Base-by-base conservation (phyloP, 1,140 invertebrate genomes). In the Drosophila tsacasi region DNA sequence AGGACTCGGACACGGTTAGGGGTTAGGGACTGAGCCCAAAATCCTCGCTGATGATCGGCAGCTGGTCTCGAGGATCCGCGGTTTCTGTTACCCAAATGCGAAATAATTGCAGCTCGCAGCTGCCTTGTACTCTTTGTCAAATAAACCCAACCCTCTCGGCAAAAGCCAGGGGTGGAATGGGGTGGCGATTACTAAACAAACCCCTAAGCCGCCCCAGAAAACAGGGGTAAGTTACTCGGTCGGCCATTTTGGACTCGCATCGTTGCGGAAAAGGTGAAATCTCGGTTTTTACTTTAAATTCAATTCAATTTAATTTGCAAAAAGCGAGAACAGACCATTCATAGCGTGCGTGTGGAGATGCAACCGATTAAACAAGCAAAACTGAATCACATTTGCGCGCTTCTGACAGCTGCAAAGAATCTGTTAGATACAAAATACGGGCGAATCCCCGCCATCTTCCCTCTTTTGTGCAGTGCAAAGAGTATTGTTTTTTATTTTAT, bases 171-270 rank as follows among this genome's bases (percentile, higher is more conserved):
- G 74, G 71, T 76, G 42, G 60, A 52, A 67, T 44, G 58, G 75
- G 64, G 13, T 37, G 71, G 63, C 54, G 2, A 61, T 13, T 25
- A 37, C 75, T 50, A 75, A 76, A 76, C 59, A 50, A 81, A 87
- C 84, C 84, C 84, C 77, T 90, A 84, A 81, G 54, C 50, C 25
- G 40, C 25, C 35, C 32, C 54, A 57, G 35, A 60, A 13, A 68
- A 89, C 63, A 67, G 78, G 84, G 84, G 84, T 89, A 81, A 90
- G 74, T 66, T 72, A 15, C 40, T 50, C n/a, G 40, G 42, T 61
- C 84, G 81, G 84, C 84, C 84, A 89, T 89, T 89, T 89, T 90
- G 83, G 82, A 87, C 72, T 89, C 76, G 42, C 66, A 39, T 32
- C 27, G 49, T n/a, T 21, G 40, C 44, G 17, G 7, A 64, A 64